Evolutionary conservation across 1,140 invertebrate species (phyloP), one percentile per base, ranked within the genome.

Genomic region (Planococcus citri): DNA sequence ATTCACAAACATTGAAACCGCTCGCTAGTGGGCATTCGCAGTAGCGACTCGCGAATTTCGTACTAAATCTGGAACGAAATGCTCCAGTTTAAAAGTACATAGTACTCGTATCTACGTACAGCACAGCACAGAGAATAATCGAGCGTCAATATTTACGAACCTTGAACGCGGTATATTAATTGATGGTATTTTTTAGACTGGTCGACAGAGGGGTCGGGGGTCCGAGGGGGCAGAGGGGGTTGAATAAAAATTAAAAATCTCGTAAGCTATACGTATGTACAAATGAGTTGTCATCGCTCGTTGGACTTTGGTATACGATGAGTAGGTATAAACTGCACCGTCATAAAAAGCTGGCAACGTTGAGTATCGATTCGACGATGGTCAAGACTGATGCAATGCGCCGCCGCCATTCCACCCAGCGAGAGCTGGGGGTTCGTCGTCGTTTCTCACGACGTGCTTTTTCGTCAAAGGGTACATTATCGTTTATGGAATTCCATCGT

Each of bases 401-500:
- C 41, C 41, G 41, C 41, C 17, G 41, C 41, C n/a, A n/a, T n/a
- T n/a, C n/a, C n/a, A n/a, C n/a, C n/a, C n/a, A n/a, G n/a, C 4
- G 3, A 9, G 41, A 51, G 41, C 41, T 51, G 17, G 6, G 6
- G 6, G 29, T 51, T 51, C 10, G 41, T 20, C 17, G 10, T 6
- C 17, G 41, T 51, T 33, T 33, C 12, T n/a, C n/a, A n/a, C n/a
- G n/a, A 37, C 33, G 33, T 6, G 33, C 12, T 51, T 51, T 20
- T 51, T 51, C n/a, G 41, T 51, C 10, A 51, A 51, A 51, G 41
- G 10, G 41, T 17, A 51, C 41, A n/a, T 51, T 51, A 51, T 51
- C 41, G 41, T 51, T 51, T 51, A 51, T 51, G 41, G 41, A 51
- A 51, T 51, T 51, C 17, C 41, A 51, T 51, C 41, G 41, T 51